phyloP scores from a whole-genome alignment of 2,113 vertebrate genomes.

The Pangasianodon hypophthalmus region DNA sequence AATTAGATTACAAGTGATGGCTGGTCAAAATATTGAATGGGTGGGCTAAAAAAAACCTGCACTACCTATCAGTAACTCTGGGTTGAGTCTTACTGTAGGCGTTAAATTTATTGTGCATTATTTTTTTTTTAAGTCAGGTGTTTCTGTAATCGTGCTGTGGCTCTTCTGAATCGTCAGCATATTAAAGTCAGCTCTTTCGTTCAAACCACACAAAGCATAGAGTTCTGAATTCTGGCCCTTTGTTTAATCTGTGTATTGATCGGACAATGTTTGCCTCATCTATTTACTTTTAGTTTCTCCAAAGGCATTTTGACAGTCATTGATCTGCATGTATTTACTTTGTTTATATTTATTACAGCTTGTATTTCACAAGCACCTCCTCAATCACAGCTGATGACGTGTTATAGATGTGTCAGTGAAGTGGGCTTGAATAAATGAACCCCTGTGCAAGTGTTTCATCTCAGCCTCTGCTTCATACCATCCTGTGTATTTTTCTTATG shows the following conservation, averaged over 20 bases:
- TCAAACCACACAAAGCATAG: neutral
- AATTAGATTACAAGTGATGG: too few relatives aligned
- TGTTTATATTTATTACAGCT: neutral
- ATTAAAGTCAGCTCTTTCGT: neutral
- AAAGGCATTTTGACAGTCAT: neutral
- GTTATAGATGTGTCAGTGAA: neutral
- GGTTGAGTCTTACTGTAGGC: neutral
- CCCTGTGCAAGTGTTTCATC: neutral
- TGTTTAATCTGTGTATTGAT: neutral
- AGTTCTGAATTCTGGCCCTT: neutral
- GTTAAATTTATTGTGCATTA: neutral
- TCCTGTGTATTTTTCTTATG: neutral
- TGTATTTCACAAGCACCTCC: neutral
- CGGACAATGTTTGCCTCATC: too few relatives aligned
- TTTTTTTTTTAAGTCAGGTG: too few relatives aligned
- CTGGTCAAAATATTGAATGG: too few relatives aligned
- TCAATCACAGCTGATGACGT: too few relatives aligned
- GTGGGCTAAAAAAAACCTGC: too few relatives aligned
- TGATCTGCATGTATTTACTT: neutral
- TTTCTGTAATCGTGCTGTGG: neutral
- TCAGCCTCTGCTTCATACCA: neutral
- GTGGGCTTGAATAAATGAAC: neutral
- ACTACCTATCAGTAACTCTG: neutral
- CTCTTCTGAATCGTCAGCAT: neutral
- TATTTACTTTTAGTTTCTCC: neutral